A percentile compares a stretch with the other conserved stretches of the same genome.
Conservation (phyloP, 2,797 vertebrate genomes). For the Eleutherodactylus coqui region DNA sequence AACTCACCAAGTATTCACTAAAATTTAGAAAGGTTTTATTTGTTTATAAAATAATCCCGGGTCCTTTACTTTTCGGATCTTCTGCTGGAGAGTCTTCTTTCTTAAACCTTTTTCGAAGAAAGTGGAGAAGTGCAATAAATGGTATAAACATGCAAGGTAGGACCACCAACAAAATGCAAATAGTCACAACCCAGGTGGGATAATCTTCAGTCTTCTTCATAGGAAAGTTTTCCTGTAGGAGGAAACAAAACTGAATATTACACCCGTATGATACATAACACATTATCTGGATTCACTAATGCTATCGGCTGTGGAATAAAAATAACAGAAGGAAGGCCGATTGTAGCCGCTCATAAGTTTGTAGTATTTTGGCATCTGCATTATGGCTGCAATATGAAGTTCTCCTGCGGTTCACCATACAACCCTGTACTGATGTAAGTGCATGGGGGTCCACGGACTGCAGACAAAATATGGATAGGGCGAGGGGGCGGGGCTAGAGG, state of each 20-base stretch:
- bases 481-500: too few relatives aligned
- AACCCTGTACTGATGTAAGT: too few relatives aligned
- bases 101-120: slow-evolving; percentile 60
- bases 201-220: slow-evolving; percentile 75
- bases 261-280: background rate
- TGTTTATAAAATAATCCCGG: too few relatives aligned
- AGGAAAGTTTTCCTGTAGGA: slow-evolving; percentile 81
- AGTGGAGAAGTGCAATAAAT: slow-evolving; percentile 71
- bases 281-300: background rate
- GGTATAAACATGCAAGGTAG: slow-evolving; percentile 80
- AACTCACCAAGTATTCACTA: too few relatives aligned
- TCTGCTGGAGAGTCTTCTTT: background rate
- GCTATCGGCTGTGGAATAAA: background rate
- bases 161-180: slow-evolving; percentile 77
- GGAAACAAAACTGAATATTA: slow-evolving; percentile 44
- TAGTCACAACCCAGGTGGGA: slow-evolving; percentile 81
- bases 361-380: too few relatives aligned
- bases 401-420: too few relatives aligned
- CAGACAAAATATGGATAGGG: too few relatives aligned
- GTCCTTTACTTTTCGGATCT: background rate
- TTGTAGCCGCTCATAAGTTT: too few relatives aligned
- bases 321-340: too few relatives aligned
- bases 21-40: too few relatives aligned
- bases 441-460: too few relatives aligned
- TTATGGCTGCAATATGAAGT: too few relatives aligned